Base-by-base conservation (phyloP, 2,888 invertebrate genomes). In the Caenorhabditis sp. region DNA sequence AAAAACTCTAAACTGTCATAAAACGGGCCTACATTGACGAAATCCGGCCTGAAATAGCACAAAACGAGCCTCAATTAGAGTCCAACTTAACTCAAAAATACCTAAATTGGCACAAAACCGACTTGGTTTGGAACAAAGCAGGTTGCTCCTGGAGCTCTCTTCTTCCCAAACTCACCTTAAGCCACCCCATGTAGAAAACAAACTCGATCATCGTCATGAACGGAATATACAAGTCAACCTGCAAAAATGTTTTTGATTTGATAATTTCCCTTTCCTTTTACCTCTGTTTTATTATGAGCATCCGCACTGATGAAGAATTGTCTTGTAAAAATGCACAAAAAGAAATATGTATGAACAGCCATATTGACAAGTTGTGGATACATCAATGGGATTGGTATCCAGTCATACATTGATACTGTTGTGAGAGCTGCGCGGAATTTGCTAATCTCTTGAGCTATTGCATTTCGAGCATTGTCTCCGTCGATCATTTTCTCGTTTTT, bases 321-420 rank as follows among this genome's bases (percentile, higher is more conserved):
- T 8, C 84, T 69, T 7, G 82, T 71, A 59, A 85, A 70, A 10
- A 85, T 62, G 58, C 82, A 84, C 10, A 85, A 74, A 26, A 79
- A 65, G 62, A 85, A 85, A 69, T 85, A 85, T 1, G 82, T 61
- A 17, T 84, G 75, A 21, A 85, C 85, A n/a, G 80, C 77, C 60
- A 84, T 71, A 57, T 82, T 83, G 14, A 85, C 81, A 38, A 85
- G 63, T 70, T 84, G 84, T 3, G 84, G 83, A 56, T 84, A 84
- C 67, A 83, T 83, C 10, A 84, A 49, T 0, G 83, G 83, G 12
- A 83, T 76, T 10, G 83, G 83, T 26, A 85, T 76, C 79, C 78
- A 80, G 56, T 80, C 80, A 60, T 78, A 76, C 70, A 70, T 78
- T 52, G 76, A 77, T 10, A 78, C 67, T 4, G 71, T 71, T 20